A percentile compares a stretch with the other conserved stretches of the same genome.
These are phyloP conservation scores for Centropyge bicolor DNA, from an alignment of 2,797 vertebrate species.

Conservation along the genomic window DNA sequence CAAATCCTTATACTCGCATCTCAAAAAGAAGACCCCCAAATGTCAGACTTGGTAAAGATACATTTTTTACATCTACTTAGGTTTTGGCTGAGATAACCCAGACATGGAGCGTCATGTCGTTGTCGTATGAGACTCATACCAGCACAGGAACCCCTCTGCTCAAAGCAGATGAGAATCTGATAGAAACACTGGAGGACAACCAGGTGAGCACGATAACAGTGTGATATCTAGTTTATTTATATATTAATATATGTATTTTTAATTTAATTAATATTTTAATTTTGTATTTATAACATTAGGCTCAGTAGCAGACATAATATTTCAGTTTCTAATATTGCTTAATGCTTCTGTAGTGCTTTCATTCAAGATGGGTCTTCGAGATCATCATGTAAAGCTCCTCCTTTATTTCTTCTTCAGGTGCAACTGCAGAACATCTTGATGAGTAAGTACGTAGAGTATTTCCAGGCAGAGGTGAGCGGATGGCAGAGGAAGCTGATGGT, in stretches of 20 bases:
- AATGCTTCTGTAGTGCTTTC: not conserved
- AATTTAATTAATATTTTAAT: too few species aligned
- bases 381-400: not conserved
- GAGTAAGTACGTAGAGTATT: conserved; percentile 91
- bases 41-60: not conserved
- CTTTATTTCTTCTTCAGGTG: conserved; percentile 69
- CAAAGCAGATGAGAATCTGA: conserved; percentile 88
- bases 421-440: conserved; percentile 90
- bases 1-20: not conserved
- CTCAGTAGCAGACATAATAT: not conserved
- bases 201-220: conserved; percentile 69
- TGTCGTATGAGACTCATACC: conserved; percentile 83
- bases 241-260: too few species aligned
- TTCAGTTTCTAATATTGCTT: not conserved
- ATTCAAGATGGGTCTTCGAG: not conserved
- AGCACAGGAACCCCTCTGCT: conserved; percentile 82
- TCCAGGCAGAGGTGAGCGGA: conserved; percentile 87
- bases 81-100: conserved; percentile 85
- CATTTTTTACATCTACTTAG: conserved; percentile 52
- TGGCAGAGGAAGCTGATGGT: conserved; percentile 89
- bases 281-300: too few species aligned
- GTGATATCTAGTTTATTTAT: not conserved
- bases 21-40: not conserved
- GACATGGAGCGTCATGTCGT: conserved; percentile 83
- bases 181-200: conserved; percentile 88